Evolutionary conservation across 2,888 invertebrate species (phyloP), one percentile per base, ranked within the genome.

Genomic region (Cheilosia grossa): DNA sequence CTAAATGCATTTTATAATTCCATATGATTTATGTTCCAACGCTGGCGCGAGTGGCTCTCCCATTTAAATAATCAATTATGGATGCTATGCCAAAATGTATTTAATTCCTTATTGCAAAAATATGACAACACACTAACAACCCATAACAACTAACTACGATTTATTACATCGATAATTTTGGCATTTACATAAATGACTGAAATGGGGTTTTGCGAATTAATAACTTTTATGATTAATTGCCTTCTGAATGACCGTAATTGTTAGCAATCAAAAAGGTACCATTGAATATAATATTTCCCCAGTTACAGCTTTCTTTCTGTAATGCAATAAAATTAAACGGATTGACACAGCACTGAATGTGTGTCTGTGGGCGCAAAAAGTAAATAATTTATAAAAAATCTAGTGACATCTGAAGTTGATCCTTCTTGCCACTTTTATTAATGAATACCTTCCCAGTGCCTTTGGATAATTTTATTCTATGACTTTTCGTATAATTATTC

Each of bases 401-500:
- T 5, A 7, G 6, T 37, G 19, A 49, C n/a, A 24, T 19, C 2
- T 33, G 9, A 30, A 17, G 15, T 17, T 10, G 7, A 37, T 42
- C n/a, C 30, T n/a, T 15, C 15, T 4, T 37, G 17, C 2, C 19
- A 47, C 15, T 4, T 37, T 37, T 37, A 37, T 37, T 37, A 37
- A 37, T 63, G 13, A 1, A 33, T 13, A 40, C n/a, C 0, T 21
- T 2, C 0, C 5, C 24, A 51, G 10, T 40, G 3, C 10, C 13
- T 66, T 19, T 19, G 30, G 19, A 56, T 42, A 56, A 56, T 30
- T 61, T 72, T 61, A 53, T 53, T 51, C 17, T 51, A 30, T 51
- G 51, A 10, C 59, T 15, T 40, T 17, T 21, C 63, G 24, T 54
- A n/a, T n/a, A 63, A 73, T 73, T 73, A 63, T 47, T 73, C 63